Base-by-base conservation (phyloP, 2,113 vertebrate genomes). In the Solea senegalensis region DNA sequence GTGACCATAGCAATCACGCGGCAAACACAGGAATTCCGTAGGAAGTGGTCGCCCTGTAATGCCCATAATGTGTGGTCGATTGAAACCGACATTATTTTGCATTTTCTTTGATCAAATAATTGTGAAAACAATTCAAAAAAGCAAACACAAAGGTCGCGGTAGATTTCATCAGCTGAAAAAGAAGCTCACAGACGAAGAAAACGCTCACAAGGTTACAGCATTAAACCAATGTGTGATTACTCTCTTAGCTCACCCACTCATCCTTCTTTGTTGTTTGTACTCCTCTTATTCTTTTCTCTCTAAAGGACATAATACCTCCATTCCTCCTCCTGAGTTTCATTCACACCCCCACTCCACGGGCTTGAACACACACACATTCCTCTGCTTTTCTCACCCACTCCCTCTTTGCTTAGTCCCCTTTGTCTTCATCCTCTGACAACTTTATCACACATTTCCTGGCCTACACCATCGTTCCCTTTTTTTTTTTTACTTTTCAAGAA, bases 241-340 rank as follows among this genome's bases (percentile, higher is more conserved):
- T 64, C 81, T 54, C 76, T 63, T 5, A 55, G 16, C 76, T 81
- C 80, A 59, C 72, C 76, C 69, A 73, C 83, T 76, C 82, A 64
- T 65, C 50, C 45, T 44, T 61, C 78, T 82, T 78, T 88, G 76
- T 84, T 77, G 50, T 65, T 45, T 65, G 11, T 27, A 50, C 59
- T 54, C 46, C 59, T 80, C 69, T 58, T 67, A 21, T 7, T 48
- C 46, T 69, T 62, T 50, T 81, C 61, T 53, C 57, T 46, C 77
- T 81, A 77, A 85, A 86, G 60, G 82, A 82, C 75, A 77, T 87
- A 88, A 82, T 82, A 81, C 80, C 53, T 55, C 74, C 67, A 86
- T 91, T 85, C 91, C 89, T 65, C 88, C 69, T 78, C 65, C 83
- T 59, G 44, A 72, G 74, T 82, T 90, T 86, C 72, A 84, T 85